Percentiles rank a stretch among this genome's conserved stretches.
These are phyloP conservation scores for Uropsilus gracilis DNA, from an alignment of 2,113 vertebrate genomes.

Conservation along the genomic window DNA sequence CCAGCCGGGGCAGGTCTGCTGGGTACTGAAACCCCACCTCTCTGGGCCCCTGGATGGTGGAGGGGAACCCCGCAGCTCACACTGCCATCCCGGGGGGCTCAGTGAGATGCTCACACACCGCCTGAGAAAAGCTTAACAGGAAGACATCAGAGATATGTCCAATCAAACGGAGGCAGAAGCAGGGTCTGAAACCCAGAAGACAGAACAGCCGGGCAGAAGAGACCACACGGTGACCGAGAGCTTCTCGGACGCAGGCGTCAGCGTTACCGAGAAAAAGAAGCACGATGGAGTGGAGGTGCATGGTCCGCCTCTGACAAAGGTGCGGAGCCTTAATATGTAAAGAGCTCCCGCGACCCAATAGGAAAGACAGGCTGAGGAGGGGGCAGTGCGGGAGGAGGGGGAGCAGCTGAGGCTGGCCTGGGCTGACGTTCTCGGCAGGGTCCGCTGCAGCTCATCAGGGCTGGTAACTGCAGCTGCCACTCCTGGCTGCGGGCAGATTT, in stretches of 20 bases:
- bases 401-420: not conserved
- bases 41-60: not conserved
- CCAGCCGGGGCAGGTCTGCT: not conserved
- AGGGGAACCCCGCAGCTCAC: too few species aligned
- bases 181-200: not conserved
- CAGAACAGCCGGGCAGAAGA: not conserved
- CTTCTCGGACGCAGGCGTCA: not conserved
- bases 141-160: too few species aligned
- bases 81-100: too few species aligned
- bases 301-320: not conserved
- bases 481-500: slow-evolving; percentile 56
- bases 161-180: not conserved
- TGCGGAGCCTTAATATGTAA: slow-evolving; percentile 63
- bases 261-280: not conserved
- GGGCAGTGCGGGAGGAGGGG: not conserved
- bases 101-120: too few species aligned
- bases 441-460: not conserved
- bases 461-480: slow-evolving; percentile 21
- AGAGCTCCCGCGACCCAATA: slow-evolving; percentile 62
- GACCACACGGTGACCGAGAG: not conserved
- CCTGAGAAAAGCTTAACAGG: too few species aligned
- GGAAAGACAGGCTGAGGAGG: not conserved
- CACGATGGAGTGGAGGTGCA: not conserved
- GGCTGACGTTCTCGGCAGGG: slow-evolving; percentile 41
- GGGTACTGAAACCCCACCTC: not conserved